Base-by-base conservation (phyloP, 1,140 invertebrate species). In the Pentalonia nigronervosa region DNA sequence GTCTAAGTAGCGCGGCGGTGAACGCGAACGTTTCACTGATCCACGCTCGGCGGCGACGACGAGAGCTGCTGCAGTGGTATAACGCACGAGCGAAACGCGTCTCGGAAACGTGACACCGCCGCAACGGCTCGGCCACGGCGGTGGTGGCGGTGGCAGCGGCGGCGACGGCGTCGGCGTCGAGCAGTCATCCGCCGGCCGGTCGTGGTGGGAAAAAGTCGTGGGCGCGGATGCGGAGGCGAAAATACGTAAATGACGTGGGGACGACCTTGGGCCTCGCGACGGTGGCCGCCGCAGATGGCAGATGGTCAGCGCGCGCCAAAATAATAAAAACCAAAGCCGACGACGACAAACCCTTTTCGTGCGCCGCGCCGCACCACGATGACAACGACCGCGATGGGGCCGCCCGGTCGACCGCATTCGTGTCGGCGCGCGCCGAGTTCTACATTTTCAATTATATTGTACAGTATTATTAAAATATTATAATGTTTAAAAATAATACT, bases 51-150 rank as follows among this genome's bases (percentile, higher is more conserved):
- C 45, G 90, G 47, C 91, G 48, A 7, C 91, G 76, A 23, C 8
- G 36, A 67, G 41, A 83, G 88, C 47, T 45, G 36, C 60, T 21
- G 60, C 67, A 34, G 45, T n/a, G 60, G 17, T 17, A n/a, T n/a
- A 67, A 76, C 14, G 60, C 30, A 34, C 67, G 90, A 50, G 67
- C 67, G 41, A 34, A 36, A 83, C 34, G 90, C 91, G 81, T 86
- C 60, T 91, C 41, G 91, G 91, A 93, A 93, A 93, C 91, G 91
- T 86, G 91, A 93, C 91, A 93, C 91, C 91, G 81, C 91, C 91
- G 81, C 91, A 50, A 48, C 30, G 67, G 48, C 48, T 48, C 91
- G 81, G 76, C 91, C 23, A 34, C 41, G 67, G 48, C 67, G 76
- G 36, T 9, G 45, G 76, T 45, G 56, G n/a, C 53, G 7, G 41